Percentiles rank a stretch among this genome's conserved stretches.
Conservation (phyloP, 2,113 vertebrate species). For the Anhinga anhinga region DNA sequence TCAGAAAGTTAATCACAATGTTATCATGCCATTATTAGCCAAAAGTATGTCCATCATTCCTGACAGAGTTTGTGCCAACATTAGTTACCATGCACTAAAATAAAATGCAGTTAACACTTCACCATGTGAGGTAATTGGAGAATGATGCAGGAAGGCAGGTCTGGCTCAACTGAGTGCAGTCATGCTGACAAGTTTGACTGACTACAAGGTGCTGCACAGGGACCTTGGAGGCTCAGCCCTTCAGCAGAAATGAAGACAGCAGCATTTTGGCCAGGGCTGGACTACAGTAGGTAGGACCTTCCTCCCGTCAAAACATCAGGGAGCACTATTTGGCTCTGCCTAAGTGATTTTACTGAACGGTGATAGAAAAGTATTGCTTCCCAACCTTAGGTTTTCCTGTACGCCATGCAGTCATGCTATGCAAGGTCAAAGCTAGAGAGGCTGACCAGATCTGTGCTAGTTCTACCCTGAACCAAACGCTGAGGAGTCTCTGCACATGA, state of each 20-base stretch:
- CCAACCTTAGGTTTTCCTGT: neutral
- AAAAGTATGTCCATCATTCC: neutral
- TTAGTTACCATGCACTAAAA: neutral
- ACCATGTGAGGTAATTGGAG: accelerated
- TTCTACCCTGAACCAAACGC: neutral
- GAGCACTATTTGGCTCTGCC: accelerated
- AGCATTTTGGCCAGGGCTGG: neutral
- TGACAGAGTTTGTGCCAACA: neutral
- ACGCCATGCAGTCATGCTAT: accelerated
- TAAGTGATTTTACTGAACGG: accelerated
- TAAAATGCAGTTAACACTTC: neutral
- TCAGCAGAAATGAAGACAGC: neutral
- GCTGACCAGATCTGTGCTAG: neutral
- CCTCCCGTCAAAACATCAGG: neutral
- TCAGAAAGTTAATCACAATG: neutral
- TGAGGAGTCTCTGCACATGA: neutral
- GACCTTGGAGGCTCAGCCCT: neutral
- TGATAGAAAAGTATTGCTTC: neutral
- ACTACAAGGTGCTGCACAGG: accelerated
- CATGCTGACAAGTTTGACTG: accelerated
- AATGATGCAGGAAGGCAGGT: neutral
- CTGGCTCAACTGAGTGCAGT: neutral
- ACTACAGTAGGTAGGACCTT: neutral
- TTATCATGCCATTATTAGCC: neutral
- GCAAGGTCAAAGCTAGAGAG: neutral